Percentiles rank a stretch among this genome's conserved stretches.
These are phyloP conservation scores for Acromyrmex heyeri DNA, from an alignment of 1,140 invertebrate genomes.

Conservation along the genomic window DNA sequence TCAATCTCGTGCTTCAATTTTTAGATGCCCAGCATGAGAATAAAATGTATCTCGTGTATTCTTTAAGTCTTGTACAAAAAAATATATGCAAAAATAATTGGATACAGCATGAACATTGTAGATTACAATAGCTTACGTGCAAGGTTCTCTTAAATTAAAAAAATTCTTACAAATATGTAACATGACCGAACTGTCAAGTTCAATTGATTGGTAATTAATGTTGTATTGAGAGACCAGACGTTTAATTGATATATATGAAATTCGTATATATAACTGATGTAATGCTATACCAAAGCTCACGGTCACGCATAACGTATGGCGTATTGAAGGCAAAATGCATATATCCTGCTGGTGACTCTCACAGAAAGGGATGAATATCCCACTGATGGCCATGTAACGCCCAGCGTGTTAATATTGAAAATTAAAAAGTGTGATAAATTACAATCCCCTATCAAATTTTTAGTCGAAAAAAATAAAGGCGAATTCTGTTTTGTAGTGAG, in stretches of 20 bases:
- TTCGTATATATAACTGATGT: background rate
- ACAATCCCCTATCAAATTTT: slow-evolving; percentile 20
- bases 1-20: background rate
- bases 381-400: slow-evolving; percentile 1
- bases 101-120: background rate
- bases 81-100: background rate
- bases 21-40: background rate
- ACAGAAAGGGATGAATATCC: background rate
- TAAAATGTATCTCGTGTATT: background rate
- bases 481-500: background rate
- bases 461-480: background rate
- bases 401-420: slow-evolving; percentile 28
- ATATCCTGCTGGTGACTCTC: background rate
- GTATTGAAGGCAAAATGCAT: slow-evolving; percentile 17
- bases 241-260: slow-evolving; percentile 21
- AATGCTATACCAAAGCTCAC: slow-evolving; percentile 13
- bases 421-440: slow-evolving; percentile 1
- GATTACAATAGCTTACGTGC: background rate
- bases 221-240: background rate
- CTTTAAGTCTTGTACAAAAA: too few species aligned
- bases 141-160: background rate
- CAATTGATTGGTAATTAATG: background rate
- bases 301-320: background rate
- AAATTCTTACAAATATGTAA: background rate
- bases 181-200: background rate